Evolutionary conservation across 1,140 invertebrate genomes (phyloP).

Genomic region (Macrobrachium rosenbergii): DNA sequence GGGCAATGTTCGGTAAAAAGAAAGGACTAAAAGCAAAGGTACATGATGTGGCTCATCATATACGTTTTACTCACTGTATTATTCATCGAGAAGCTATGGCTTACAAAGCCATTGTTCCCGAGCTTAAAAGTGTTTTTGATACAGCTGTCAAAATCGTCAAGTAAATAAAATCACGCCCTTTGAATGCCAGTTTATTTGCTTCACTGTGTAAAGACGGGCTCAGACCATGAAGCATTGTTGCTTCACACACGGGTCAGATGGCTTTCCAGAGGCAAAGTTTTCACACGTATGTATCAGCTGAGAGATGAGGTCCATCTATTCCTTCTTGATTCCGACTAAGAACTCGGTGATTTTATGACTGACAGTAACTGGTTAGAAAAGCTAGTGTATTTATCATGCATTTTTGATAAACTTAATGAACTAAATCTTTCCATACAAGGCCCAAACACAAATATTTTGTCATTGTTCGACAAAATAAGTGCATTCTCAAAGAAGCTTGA

Average conservation of each 20-base stretch:
- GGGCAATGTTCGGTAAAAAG: conserved; percentile 61
- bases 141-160: conserved; percentile 16
- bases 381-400: neutral
- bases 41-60: conserved; percentile 51
- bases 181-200: conserved; percentile 66
- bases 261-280: conserved; percentile 64
- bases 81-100: conserved; percentile 67
- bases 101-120: conserved; percentile 54
- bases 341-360: conserved; percentile 12
- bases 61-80: conserved; percentile 66
- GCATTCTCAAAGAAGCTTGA: neutral
- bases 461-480: neutral
- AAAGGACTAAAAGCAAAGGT: conserved; percentile 66
- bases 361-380: neutral
- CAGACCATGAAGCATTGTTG: conserved; percentile 60
- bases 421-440: too few species aligned
- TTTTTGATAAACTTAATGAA: too few species aligned
- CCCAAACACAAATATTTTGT: too few species aligned
- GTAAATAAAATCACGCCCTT: neutral
- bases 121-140: conserved; percentile 61
- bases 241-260: conserved; percentile 66
- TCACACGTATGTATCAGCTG: neutral
- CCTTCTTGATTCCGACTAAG: conserved; percentile 50
- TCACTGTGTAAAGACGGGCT: conserved; percentile 58
- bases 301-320: conserved; percentile 26